phyloP scores from a whole-genome alignment of 2,888 invertebrate species.

The Daptonema setosum region DNA sequence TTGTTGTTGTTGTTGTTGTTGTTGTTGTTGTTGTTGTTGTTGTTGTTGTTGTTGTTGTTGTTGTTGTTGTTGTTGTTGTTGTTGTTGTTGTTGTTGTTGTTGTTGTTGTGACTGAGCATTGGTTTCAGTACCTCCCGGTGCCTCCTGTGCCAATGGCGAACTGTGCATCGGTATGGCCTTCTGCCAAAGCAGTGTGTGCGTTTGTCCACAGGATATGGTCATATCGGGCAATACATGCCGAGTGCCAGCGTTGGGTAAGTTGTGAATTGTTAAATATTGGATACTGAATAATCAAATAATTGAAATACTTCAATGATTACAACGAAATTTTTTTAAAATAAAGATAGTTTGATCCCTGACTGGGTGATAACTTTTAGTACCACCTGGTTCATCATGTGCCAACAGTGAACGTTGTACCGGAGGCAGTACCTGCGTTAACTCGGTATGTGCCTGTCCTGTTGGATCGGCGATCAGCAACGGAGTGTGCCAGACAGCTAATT shows the following conservation, averaged over 20 bases:
- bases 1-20: too few species aligned
- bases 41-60: too few species aligned
- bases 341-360: too few species aligned
- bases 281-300: too few species aligned
- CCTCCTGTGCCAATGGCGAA: constrained; percentile 13
- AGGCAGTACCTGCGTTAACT: constrained; percentile 4
- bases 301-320: too few species aligned
- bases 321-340: too few species aligned
- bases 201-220: constrained; percentile 10
- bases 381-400: constrained; percentile 19
- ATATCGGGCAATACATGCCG: background rate
- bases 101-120: too few species aligned
- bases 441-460: background rate
- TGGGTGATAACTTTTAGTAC: constrained; percentile 13
- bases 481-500: background rate
- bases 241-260: background rate
- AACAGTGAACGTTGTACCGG: constrained; percentile 21
- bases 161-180: constrained; percentile 20
- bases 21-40: too few species aligned
- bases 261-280: too few species aligned
- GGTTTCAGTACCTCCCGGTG: constrained; percentile 17
- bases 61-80: too few species aligned
- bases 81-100: too few species aligned
- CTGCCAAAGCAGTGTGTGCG: constrained; percentile 20
- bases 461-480: background rate